Base-by-base conservation (phyloP, 2,888 invertebrate genomes). In the Theretra japonica region DNA sequence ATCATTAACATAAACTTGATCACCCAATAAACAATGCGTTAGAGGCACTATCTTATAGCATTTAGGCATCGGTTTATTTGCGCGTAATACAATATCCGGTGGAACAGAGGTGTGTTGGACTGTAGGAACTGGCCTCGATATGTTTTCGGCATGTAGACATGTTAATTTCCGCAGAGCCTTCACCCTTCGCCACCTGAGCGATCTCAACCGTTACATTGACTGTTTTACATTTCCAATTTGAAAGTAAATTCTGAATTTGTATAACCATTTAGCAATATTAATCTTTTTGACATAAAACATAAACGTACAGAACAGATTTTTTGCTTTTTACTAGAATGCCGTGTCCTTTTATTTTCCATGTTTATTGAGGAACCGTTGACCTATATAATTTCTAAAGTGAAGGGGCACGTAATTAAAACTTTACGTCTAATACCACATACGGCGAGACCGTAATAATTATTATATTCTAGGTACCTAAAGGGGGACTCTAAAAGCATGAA, bases 121-220 rank as follows among this genome's bases (percentile, higher is more conserved):
- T 48, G 48, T 65, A 48, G 72, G 73, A 75, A 77, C 77, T 76
- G 78, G 78, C 77, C 80, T 76, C 77, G 74, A 80, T 80, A 78
- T 78, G 76, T 76, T 71, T 76, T 70, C 62, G 74, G 72, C 75
- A 79, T 74, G 79, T 77, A 79, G 85, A 84, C 85, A 83, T 83
- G 82, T 86, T 88, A 84, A 88, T 88, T 90, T 88, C 86, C 87
- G 85, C 77, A 65, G 62, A 62, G 23, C 65, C 48, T 48, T 65
- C 65, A 48, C 65, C 65, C 48, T 33, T 17, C 65, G 6, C 41
- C 15, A 48, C 65, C 48, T 65, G 23, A 17, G 23, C 21, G 23
- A 17, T 48, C 15, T 23, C 23, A 17, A 23, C 23, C 21, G 19
- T 65, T 33, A 41, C 21, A 62, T 33, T 62, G 30, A 19, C 28